Evolutionary conservation across 2,888 invertebrate species (phyloP).

Genomic region (Lepidochitona cinerea): DNA sequence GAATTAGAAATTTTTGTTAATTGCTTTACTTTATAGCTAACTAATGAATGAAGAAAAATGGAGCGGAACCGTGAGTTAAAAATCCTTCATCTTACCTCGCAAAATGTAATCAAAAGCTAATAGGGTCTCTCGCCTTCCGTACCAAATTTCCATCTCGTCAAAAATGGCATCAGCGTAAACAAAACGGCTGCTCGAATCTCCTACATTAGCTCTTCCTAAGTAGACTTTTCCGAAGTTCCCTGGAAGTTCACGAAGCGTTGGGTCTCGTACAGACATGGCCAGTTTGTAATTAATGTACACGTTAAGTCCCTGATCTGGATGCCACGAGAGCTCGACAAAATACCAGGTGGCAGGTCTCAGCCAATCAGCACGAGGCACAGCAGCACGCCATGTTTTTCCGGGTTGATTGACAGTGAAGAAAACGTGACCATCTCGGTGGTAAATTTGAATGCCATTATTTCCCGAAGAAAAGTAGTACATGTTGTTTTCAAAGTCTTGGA

Average conservation of each 20-base stretch:
- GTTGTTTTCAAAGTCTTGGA: conserved; percentile 52
- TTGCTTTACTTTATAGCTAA: too few relatives aligned
- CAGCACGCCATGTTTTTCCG: conserved; percentile 43
- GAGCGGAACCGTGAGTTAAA: too few relatives aligned
- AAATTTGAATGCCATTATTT: conserved; percentile 55
- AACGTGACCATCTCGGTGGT: conserved; percentile 52
- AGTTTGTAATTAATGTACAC: conserved; percentile 53
- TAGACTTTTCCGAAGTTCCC: conserved; percentile 30
- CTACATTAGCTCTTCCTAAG: conserved; percentile 54
- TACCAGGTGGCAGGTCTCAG: conserved; percentile 50
- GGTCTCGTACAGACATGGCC: conserved; percentile 17
- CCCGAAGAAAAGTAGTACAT: conserved; percentile 62
- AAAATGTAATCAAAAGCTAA: conserved; percentile 57
- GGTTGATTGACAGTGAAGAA: conserved; percentile 41
- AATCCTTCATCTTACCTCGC: conserved; percentile 55
- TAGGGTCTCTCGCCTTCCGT: conserved; percentile 51
- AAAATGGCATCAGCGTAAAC: conserved; percentile 46
- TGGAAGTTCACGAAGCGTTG: neutral
- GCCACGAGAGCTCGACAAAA: conserved; percentile 64
- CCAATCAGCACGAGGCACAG: conserved; percentile 34
- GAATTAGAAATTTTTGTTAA: too few relatives aligned
- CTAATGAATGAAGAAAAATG: too few relatives aligned
- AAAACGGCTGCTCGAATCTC: conserved; percentile 41
- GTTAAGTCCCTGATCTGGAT: conserved; percentile 53
- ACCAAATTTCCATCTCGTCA: conserved; percentile 64